phyloP scores from a whole-genome alignment of 2,888 invertebrate species.

The Hydriomena furcata region DNA sequence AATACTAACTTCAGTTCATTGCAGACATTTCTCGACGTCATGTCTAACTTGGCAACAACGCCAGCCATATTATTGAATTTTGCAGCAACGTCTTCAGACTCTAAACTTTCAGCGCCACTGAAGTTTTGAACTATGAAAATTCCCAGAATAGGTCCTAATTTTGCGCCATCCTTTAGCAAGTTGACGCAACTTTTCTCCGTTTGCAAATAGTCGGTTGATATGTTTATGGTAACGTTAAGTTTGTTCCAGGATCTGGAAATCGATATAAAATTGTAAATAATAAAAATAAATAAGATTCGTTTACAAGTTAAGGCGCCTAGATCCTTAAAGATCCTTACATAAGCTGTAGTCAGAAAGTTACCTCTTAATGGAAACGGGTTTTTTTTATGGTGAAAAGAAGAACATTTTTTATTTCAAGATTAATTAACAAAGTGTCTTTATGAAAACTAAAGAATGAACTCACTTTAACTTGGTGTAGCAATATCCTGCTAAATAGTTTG shows the following conservation, averaged over 20 bases:
- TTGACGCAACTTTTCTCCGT: slow-evolving; percentile 44
- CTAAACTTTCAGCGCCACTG: slow-evolving; percentile 29
- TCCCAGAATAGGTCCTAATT: slow-evolving; percentile 49
- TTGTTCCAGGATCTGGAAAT: slow-evolving; percentile 49
- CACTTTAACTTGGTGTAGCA: slow-evolving; percentile 48
- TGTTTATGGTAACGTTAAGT: slow-evolving; percentile 36
- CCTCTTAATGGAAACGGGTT: too few species aligned
- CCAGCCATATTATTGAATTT: slow-evolving; percentile 43
- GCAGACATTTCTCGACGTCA: slow-evolving; percentile 47
- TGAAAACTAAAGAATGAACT: slow-evolving; percentile 36
- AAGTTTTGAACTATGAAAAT: slow-evolving; percentile 49
- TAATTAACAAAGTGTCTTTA: too few species aligned
- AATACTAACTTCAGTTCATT: slow-evolving; percentile 43
- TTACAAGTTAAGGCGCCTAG: too few species aligned
- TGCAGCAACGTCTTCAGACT: slow-evolving; percentile 36
- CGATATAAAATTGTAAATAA: too few species aligned
- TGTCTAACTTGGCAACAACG: slow-evolving; percentile 51
- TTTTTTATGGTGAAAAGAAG: too few species aligned
- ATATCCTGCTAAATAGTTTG: slow-evolving; percentile 48
- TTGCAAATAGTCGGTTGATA: slow-evolving; percentile 40
- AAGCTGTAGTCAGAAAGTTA: too few species aligned
- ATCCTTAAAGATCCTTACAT: too few species aligned
- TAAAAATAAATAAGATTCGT: too few species aligned
- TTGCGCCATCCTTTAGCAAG: slow-evolving; percentile 43
- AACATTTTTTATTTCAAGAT: too few species aligned